phyloP scores from a whole-genome alignment of 1,140 invertebrate species.

The Medauroidea extradentata region DNA sequence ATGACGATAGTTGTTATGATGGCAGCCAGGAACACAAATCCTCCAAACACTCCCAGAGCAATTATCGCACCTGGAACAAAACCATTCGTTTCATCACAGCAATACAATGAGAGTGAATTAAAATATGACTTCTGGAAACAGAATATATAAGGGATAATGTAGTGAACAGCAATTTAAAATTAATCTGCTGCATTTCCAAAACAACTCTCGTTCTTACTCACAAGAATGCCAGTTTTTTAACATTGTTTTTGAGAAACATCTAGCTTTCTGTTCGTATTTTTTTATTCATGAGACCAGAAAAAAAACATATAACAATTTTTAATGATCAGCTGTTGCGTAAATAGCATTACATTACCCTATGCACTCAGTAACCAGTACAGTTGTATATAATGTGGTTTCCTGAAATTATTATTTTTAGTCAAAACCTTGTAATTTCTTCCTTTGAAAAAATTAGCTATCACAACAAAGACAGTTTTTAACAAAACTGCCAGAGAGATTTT shows the following conservation, averaged over 20 bases:
- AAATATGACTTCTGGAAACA: not conserved
- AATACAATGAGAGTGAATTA: not conserved
- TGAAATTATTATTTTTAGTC: too few species aligned
- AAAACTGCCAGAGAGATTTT: too few species aligned
- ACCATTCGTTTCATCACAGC: not conserved
- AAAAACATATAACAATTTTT: too few species aligned
- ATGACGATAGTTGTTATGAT: constrained; percentile 86
- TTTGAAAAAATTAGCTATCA: too few species aligned
- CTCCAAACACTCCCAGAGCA: constrained; percentile 82
- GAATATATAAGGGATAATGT: not conserved
- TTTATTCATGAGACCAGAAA: too few species aligned
- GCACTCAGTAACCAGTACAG: too few species aligned
- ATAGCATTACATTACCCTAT: too few species aligned
- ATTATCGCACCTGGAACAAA: constrained; percentile 68
- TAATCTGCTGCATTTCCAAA: not conserved
- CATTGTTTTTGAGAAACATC: not conserved
- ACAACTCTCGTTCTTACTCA: too few species aligned
- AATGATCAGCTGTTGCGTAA: too few species aligned
- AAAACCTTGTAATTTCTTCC: too few species aligned
- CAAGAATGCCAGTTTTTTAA: not conserved
- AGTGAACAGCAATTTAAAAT: not conserved
- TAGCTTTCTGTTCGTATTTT: not conserved
- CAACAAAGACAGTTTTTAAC: too few species aligned
- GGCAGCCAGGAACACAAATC: constrained; percentile 83
- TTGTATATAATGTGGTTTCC: too few species aligned